phyloP scores from a whole-genome alignment of 2,888 invertebrate genomes.

The Agrochola lychnidis region DNA sequence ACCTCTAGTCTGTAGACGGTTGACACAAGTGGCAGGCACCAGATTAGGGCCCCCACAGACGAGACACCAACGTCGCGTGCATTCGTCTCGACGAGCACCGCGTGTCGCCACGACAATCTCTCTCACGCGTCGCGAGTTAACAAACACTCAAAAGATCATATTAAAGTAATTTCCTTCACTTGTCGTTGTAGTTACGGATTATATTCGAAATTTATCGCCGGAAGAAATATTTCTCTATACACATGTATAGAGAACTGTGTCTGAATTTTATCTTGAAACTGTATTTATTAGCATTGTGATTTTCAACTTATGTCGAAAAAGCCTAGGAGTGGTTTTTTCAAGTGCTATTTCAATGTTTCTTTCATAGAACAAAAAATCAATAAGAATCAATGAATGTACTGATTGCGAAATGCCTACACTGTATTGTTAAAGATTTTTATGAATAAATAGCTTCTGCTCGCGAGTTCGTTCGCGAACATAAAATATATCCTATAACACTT shows the following conservation, averaged over 20 bases:
- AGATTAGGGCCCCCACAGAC: constrained; percentile 39
- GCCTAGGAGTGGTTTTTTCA: background rate
- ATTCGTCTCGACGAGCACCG: background rate
- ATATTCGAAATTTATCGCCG: constrained; percentile 14
- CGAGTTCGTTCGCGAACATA: no score
- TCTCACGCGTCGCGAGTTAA: constrained; percentile 30
- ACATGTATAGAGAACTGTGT: background rate
- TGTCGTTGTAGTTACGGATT: constrained; percentile 15
- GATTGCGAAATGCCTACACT: background rate
- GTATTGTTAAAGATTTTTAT: background rate
- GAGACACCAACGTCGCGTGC: constrained; percentile 11
- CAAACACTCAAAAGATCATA: background rate
- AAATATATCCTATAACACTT: no score
- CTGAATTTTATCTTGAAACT: constrained; percentile 3
- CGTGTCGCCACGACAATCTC: constrained; percentile 24
- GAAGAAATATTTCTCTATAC: no score
- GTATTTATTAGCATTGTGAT: background rate
- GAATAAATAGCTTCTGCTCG: background rate
- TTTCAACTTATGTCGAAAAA: background rate
- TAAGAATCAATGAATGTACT: background rate
- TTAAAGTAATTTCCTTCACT: constrained; percentile 36
- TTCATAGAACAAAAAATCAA: background rate
- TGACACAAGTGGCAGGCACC: constrained; percentile 39
- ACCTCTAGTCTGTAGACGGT: constrained; percentile 17
- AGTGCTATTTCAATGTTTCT: background rate